Evolutionary conservation across 2,888 invertebrate species (phyloP).

Genomic region (Nasonovia ribisnigri): DNA sequence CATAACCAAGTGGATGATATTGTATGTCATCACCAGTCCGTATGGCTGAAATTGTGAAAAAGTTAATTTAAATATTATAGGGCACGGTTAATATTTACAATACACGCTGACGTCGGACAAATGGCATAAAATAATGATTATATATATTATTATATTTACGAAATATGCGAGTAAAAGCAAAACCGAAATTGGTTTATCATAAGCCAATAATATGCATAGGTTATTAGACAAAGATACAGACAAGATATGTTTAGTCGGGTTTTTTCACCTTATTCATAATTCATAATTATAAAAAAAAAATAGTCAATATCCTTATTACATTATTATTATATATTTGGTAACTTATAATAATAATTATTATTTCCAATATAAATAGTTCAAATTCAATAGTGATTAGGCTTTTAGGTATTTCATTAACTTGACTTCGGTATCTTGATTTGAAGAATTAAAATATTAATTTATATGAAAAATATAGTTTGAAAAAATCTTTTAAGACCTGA

Average conservation of each 20-base stretch:
- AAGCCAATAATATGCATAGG: background rate
- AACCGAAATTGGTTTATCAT: background rate
- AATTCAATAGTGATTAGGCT: background rate
- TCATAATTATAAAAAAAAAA: background rate
- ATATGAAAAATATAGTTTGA: too few relatives aligned
- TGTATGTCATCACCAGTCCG: constrained; percentile 34
- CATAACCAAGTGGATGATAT: constrained; percentile 25
- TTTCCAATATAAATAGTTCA: too few relatives aligned
- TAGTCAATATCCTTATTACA: background rate
- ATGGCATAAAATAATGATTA: background rate
- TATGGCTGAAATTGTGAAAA: constrained; percentile 43
- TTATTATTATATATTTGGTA: background rate
- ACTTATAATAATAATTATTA: background rate
- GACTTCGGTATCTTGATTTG: background rate
- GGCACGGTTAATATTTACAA: background rate
- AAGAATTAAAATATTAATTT: background rate
- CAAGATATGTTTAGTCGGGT: background rate
- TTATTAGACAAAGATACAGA: background rate
- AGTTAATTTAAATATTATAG: background rate
- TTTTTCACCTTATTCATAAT: background rate
- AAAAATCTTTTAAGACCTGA: background rate
- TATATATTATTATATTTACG: background rate
- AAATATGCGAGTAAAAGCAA: background rate
- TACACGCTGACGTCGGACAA: background rate
- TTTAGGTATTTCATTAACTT: background rate